Evolutionary conservation across 2,888 invertebrate genomes (phyloP).

Genomic region (Hoplodrina blanda): DNA sequence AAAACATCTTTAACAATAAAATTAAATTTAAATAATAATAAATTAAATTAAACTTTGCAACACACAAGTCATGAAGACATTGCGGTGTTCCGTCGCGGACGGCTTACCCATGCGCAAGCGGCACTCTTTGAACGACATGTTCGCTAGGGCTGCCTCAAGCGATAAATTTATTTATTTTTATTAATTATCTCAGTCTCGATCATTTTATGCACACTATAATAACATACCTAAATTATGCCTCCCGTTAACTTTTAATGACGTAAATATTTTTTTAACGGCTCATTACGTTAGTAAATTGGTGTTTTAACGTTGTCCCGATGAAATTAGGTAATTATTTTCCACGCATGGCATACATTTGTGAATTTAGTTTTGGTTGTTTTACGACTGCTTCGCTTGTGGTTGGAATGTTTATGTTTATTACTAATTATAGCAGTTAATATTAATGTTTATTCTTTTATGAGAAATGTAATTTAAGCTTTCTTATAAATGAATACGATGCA

Average conservation of each 20-base stretch:
- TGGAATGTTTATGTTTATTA: conserved; percentile 19
- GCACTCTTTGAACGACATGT: conserved; percentile 54
- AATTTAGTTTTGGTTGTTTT: conserved; percentile 34
- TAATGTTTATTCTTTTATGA: conserved; percentile 28
- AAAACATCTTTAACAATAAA: conserved; percentile 38
- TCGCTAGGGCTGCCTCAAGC: conserved; percentile 50
- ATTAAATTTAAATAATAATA: conserved; percentile 46
- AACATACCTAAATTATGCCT: background rate
- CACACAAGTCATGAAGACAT: conserved; percentile 57
- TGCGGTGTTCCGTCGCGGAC: conserved; percentile 34
- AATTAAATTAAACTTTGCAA: conserved; percentile 51
- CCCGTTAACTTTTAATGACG: conserved; percentile 54
- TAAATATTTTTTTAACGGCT: conserved; percentile 35
- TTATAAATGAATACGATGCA: background rate
- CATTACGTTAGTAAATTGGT: conserved; percentile 31
- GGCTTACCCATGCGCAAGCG: conserved; percentile 56
- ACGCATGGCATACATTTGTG: conserved; percentile 14
- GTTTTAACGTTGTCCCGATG: conserved; percentile 30
- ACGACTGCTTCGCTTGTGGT: conserved; percentile 17
- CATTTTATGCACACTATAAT: conserved; percentile 37
- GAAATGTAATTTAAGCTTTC: conserved; percentile 9
- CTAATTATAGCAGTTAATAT: conserved; percentile 23
- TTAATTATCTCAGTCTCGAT: conserved; percentile 54
- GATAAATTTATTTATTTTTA: conserved; percentile 14
- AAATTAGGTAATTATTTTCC: conserved; percentile 32